Evolutionary conservation across 2,888 invertebrate species (phyloP), one percentile per base, ranked within the genome.

Genomic region (Leptopterna dolabrata): DNA sequence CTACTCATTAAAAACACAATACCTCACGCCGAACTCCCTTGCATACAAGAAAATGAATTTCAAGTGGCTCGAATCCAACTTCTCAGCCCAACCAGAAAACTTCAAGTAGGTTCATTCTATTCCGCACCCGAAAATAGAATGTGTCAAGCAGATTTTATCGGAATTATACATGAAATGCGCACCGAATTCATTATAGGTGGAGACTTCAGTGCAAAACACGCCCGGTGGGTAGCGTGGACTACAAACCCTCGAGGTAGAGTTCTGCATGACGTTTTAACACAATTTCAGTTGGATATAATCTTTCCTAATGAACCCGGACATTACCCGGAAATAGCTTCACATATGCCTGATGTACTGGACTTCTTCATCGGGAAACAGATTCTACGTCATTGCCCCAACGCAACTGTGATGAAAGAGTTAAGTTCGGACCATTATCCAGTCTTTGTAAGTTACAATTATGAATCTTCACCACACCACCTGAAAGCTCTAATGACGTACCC

Each of bases 231-330:
- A 36, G 27, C 36, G 24, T 29, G 41, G 36, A 41, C 43, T 9
- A 29, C 76, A 30, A 76, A 76, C 16, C 76, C 76, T 41, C 27
- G 76, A 36, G 76, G 76, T n/a, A n/a, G n/a, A n/a, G n/a, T n/a
- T n/a, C n/a, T n/a, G n/a, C n/a, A n/a, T n/a, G n/a, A n/a, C n/a
- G n/a, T n/a, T n/a, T n/a, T n/a, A n/a, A n/a, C n/a, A n/a, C n/a
- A n/a, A n/a, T n/a, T n/a, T n/a, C n/a, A n/a, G n/a, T 41, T 41
- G 19, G 36, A 76, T 19, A 13, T 76, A 19, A 29, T 76, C 16
- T 29, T 29, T 36, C 76, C 76, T 9, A 30, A 29, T 36, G 71
- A 71, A 71, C 30, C 71, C 7, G n/a, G 9, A 1, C 30, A 71
- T 14, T 76, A 76, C 24, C 76, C 76, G 7, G 29, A 76, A 29